A percentile compares a stretch with the other conserved stretches of the same genome.
phyloP scores from a whole-genome alignment of 1,140 invertebrate species.

The Drosophila guanche region DNA sequence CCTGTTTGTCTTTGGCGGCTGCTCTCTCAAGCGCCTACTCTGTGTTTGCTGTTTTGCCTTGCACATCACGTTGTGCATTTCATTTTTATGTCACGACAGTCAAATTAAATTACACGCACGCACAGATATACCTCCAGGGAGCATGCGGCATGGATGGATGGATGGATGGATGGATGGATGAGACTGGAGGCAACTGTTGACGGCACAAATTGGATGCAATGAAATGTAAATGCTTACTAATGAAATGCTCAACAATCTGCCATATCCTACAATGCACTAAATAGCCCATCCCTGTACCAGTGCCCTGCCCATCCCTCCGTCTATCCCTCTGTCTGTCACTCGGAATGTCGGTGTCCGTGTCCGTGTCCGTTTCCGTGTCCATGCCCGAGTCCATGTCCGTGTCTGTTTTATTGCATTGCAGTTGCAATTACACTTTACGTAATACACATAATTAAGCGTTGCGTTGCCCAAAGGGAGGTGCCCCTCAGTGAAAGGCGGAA shows the following conservation, averaged over 20 bases:
- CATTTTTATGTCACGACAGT: conserved; percentile 73
- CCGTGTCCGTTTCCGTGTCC: neutral
- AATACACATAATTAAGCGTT: conserved; percentile 71
- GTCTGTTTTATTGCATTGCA: conserved; percentile 14
- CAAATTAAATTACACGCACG: conserved; percentile 74
- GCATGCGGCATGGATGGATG: neutral
- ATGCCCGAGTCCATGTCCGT: neutral
- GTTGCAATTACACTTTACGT: conserved; percentile 50
- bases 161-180: neutral
- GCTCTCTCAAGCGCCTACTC: neutral
- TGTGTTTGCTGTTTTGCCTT: conserved; percentile 37
- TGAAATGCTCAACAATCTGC: conserved; percentile 63
- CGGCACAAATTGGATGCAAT: conserved; percentile 71
- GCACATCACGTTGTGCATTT: conserved; percentile 76
- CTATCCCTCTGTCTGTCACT: no score
- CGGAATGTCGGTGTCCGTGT: conserved; percentile 5
- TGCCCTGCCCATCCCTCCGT: neutral
- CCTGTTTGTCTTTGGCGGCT: conserved; percentile 10
- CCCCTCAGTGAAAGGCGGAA: no score
- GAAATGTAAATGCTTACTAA: conserved; percentile 74
- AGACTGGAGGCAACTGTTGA: conserved; percentile 41
- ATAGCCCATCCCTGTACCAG: neutral
- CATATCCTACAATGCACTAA: conserved; percentile 1
- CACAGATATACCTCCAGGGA: conserved; percentile 10
- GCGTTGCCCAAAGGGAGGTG: neutral